These are phyloP conservation scores for Adela reaumurella DNA, from an alignment of 2,888 invertebrate genomes.

Conservation along the genomic window DNA sequence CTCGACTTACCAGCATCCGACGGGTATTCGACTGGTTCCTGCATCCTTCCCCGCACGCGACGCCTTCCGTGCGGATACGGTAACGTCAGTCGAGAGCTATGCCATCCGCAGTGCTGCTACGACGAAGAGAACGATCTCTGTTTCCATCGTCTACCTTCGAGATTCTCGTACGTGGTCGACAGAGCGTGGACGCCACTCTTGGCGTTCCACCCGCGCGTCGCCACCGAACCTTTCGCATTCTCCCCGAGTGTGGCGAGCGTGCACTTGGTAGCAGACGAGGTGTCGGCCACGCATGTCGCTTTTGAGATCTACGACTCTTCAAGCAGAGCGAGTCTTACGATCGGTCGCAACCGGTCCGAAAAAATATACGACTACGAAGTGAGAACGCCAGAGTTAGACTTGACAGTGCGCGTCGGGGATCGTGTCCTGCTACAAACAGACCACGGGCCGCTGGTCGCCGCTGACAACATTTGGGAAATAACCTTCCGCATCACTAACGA, in stretches of 20 bases:
- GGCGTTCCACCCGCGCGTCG: conserved; percentile 26
- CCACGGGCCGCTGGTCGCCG: conserved; percentile 56
- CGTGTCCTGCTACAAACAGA: conserved; percentile 48
- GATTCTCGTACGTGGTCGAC: conserved; percentile 40
- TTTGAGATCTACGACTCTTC: conserved; percentile 30
- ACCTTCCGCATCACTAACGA: conserved; percentile 49
- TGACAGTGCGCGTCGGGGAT: conserved; percentile 23
- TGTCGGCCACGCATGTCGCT: conserved; percentile 30
- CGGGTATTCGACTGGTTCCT: conserved; percentile 38
- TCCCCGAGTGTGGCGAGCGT: conserved; percentile 23
- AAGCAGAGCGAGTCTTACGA: conserved; percentile 7
- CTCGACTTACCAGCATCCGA: conserved; percentile 26
- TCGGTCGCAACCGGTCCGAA: conserved; percentile 22
- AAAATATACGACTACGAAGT: conserved; percentile 27
- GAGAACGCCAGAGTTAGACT: conserved; percentile 26
- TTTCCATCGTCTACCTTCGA: conserved; percentile 51
- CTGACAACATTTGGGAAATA: conserved; percentile 60
- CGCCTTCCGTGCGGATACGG: conserved; percentile 38
- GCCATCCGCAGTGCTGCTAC: conserved; percentile 50
- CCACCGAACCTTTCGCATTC: conserved; percentile 27
- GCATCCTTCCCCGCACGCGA: conserved; percentile 23
- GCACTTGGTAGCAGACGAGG: conserved; percentile 32
- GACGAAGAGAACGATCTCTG: conserved; percentile 34
- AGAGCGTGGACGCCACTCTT: conserved; percentile 29
- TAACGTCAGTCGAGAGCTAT: conserved; percentile 23